Evolutionary conservation across 30 jellyfish, hydroid and myxozoan genomes (phyloP).

Genomic region (Hydractinia echinata): DNA sequence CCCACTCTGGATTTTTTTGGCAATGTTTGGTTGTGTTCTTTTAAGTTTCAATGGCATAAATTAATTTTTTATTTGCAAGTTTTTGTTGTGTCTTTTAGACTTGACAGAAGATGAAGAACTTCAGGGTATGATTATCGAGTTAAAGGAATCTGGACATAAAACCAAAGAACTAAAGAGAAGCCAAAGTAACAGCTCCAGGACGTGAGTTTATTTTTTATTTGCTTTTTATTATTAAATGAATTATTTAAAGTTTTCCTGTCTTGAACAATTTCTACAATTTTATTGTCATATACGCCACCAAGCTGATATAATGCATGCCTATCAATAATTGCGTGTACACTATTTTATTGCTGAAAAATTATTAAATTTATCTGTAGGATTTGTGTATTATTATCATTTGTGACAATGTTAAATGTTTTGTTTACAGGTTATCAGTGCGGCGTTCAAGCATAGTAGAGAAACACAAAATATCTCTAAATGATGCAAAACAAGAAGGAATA

Average conservation of each 20-base stretch:
- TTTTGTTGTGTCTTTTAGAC: slow-evolving; percentile 27
- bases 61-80: too few species aligned
- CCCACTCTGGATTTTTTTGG: too few species aligned
- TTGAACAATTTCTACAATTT: too few species aligned
- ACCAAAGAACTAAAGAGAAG: slow-evolving; percentile 67
- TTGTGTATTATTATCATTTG: background rate
- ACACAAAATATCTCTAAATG: slow-evolving; percentile 77
- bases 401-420: background rate
- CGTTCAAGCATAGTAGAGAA: slow-evolving; percentile 88
- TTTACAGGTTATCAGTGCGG: slow-evolving; percentile 73
- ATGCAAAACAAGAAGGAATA: slow-evolving; percentile 85
- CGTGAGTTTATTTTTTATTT: slow-evolving; percentile 40
- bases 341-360: too few species aligned
- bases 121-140: slow-evolving; percentile 62
- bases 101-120: slow-evolving; percentile 93
- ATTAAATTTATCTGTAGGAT: background rate
- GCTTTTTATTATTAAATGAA: background rate
- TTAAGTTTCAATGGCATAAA: too few species aligned
- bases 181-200: slow-evolving; percentile 94
- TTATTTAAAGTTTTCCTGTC: too few species aligned
- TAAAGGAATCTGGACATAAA: slow-evolving; percentile 85
- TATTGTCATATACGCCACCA: too few species aligned
- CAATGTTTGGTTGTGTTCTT: too few species aligned
- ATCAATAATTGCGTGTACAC: too few species aligned
- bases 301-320: too few species aligned